Conservation (phyloP, 37 sponge, comb jelly and placozoan species). For the Dysidea cf. avara region DNA sequence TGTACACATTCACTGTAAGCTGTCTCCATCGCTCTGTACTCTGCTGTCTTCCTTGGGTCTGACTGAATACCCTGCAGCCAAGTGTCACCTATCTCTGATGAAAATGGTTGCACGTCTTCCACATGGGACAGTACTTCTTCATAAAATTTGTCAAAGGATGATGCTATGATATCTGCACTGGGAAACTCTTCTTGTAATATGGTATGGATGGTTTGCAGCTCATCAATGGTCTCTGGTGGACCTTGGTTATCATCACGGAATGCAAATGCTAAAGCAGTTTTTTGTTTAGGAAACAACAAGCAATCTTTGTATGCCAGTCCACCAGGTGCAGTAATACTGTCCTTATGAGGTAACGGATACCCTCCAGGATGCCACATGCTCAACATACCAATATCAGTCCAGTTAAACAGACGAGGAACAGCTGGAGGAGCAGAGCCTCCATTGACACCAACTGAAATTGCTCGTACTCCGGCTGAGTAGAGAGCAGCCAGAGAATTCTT, state of each 20-base stretch:
- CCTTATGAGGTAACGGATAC: conserved; percentile 51
- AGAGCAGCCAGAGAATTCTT: conserved; percentile 16
- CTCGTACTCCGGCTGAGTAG: not conserved
- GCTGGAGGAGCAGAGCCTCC: conserved; percentile 64
- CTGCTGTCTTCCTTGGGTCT: conserved; percentile 61
- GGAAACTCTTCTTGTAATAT: conserved; percentile 33
- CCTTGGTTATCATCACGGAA: conserved; percentile 77
- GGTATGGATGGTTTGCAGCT: conserved; percentile 32
- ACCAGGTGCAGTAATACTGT: conserved; percentile 21
- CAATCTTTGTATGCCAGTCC: conserved; percentile 43
- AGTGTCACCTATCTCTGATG: conserved; percentile 60
- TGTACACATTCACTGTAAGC: conserved; percentile 3
- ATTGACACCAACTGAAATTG: conserved; percentile 74
- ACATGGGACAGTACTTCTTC: not conserved
- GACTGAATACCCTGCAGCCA: conserved; percentile 67
- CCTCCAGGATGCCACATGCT: conserved; percentile 81
- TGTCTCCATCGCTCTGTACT: conserved; percentile 27
- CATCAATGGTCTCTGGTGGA: conserved; percentile 52
- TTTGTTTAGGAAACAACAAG: conserved; percentile 9
- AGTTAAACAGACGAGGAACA: conserved; percentile 58
- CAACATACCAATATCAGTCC: conserved; percentile 27
- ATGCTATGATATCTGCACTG: conserved; percentile 51
- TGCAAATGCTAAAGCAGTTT: conserved; percentile 57
- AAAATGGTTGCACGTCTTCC: not conserved
- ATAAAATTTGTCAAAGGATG: conserved; percentile 46